Evolutionary conservation across 2,888 invertebrate genomes (phyloP).

Genomic region (Formica aserva): DNA sequence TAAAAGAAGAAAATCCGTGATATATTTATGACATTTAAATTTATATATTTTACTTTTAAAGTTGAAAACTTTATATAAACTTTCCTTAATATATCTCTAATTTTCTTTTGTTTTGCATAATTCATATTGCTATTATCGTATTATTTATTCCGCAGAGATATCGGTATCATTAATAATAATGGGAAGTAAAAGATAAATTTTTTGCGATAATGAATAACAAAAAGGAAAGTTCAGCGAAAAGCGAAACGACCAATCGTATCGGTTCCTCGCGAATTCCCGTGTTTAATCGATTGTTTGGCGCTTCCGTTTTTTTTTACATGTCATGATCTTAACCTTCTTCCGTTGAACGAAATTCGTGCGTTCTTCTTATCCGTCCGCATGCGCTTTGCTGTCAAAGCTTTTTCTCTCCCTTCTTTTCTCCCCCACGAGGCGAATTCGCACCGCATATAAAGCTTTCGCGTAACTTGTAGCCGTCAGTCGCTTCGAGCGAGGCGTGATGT

Average conservation of each 20-base stretch:
- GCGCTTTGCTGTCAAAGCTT: constrained; percentile 23
- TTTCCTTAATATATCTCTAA: background rate
- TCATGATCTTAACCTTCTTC: background rate
- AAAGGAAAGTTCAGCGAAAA: background rate
- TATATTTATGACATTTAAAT: background rate
- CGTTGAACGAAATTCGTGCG: background rate
- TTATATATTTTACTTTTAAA: too few relatives aligned
- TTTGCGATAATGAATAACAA: background rate
- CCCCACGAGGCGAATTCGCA: background rate
- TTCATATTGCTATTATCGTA: background rate
- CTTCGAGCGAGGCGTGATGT: constrained; percentile 62
- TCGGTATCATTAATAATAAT: background rate
- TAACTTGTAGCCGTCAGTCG: constrained; percentile 72
- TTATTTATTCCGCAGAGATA: background rate
- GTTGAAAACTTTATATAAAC: background rate
- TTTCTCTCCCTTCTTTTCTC: background rate
- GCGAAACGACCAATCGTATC: background rate
- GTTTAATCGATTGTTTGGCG: background rate
- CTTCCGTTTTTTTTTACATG: background rate
- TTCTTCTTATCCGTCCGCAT: constrained; percentile 8
- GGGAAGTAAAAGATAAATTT: background rate
- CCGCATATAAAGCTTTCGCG: constrained; percentile 80
- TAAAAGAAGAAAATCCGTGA: background rate
- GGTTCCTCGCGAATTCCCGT: background rate
- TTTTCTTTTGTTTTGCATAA: background rate